These are phyloP conservation scores for Chelonus formosanus DNA, from an alignment of 2,888 invertebrate species.

Conservation along the genomic window DNA sequence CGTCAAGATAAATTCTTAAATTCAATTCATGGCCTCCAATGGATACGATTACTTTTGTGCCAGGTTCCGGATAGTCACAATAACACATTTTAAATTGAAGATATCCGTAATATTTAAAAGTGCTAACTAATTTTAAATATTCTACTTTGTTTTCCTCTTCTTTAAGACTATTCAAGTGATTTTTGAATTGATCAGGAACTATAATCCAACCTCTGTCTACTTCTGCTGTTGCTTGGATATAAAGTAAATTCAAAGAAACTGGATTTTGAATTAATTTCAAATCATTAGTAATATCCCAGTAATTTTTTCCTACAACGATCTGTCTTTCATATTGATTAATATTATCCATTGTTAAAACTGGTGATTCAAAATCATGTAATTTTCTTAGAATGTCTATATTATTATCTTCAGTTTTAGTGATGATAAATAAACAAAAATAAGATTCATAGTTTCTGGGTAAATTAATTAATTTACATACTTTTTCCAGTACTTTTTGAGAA, in stretches of 20 bases:
- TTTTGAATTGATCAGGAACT: constrained; percentile 74
- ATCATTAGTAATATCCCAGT: constrained; percentile 89
- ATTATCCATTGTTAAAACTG: constrained; percentile 87
- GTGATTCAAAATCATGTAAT: constrained; percentile 96
- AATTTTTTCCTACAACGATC: constrained; percentile 89
- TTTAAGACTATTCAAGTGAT: constrained; percentile 77
- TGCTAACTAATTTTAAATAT: constrained; percentile 86
- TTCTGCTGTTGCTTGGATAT: constrained; percentile 87
- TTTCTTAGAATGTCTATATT: constrained; percentile 81
- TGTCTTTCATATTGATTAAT: constrained; percentile 75
- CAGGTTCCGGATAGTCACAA: constrained; percentile 79
- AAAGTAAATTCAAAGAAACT: constrained; percentile 85
- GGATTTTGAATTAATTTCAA: constrained; percentile 82
- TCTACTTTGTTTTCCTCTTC: constrained; percentile 83
- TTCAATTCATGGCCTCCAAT: constrained; percentile 89
- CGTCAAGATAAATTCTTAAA: constrained; percentile 70
- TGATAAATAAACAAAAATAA: constrained; percentile 91
- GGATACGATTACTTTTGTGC: constrained; percentile 76
- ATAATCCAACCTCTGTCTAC: constrained; percentile 87
- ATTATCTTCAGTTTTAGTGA: constrained; percentile 78
- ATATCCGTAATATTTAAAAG: constrained; percentile 89
- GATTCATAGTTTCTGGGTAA: constrained; percentile 81
- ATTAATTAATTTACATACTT: constrained; percentile 83
- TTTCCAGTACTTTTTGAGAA: constrained; percentile 82
- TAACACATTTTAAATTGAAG: constrained; percentile 80